These are phyloP conservation scores for Hemibates koningsi DNA, from an alignment of 2,113 vertebrate species.

Conservation along the genomic window DNA sequence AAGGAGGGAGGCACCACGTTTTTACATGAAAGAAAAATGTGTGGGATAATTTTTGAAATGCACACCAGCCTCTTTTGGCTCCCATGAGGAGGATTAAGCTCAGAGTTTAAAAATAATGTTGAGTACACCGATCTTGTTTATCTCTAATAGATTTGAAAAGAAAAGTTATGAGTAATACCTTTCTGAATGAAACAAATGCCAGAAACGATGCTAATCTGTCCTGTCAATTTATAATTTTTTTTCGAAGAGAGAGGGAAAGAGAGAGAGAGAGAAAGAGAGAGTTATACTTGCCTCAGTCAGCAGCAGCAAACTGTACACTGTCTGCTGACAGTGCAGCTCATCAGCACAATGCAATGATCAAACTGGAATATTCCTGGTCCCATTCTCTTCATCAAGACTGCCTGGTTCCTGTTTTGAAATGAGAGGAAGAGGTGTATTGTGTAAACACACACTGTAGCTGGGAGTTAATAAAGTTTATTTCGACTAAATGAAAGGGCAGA, in stretches of 20 bases:
- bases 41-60: neutral
- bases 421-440: constrained; percentile 29
- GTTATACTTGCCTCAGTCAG: neutral
- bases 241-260: neutral
- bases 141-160: neutral
- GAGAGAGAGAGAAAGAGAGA: neutral
- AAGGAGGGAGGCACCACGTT: neutral
- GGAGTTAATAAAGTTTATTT: constrained; percentile 5
- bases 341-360: constrained; percentile 18
- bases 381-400: constrained; percentile 27
- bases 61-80: neutral
- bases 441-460: neutral
- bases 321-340: constrained; percentile 36
- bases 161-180: neutral
- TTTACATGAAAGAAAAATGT: neutral
- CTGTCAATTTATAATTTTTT: neutral
- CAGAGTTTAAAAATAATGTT: neutral
- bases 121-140: neutral
- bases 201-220: neutral
- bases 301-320: constrained; percentile 1
- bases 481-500: neutral
- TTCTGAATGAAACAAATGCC: neutral
- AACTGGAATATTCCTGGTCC: constrained; percentile 26
- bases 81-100: neutral
- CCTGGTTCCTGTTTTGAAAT: constrained; percentile 46